Base-by-base conservation (phyloP, 2,113 vertebrate genomes). In the Boleophthalmus pectinirostris region DNA sequence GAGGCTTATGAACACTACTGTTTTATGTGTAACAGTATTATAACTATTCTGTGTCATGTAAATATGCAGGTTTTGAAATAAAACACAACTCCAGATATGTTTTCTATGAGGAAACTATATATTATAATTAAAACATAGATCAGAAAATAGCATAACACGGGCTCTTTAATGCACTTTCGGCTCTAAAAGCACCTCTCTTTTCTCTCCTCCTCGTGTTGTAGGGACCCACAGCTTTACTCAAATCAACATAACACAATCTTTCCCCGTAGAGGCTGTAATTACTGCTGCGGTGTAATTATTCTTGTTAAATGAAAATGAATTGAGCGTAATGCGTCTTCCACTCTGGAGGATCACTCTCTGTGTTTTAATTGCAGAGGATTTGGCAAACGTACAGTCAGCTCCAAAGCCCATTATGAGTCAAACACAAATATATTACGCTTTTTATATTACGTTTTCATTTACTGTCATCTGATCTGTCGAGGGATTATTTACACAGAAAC, bases 211-310 rank as follows among this genome's bases (percentile, higher is more conserved):
- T 8, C 16, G 9, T 25, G 13, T 33, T 29, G 15, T 3, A 15
- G 21, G 7, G 5, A 16, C 16, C 16, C 57, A 6, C 49, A 29
- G 13, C 18, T 60, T 77, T 58, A 53, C 66, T 53, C 38, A 70
- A 47, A 54, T 29, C 47, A 45, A 61, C 56, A 20, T 45, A 60
- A 79, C 1, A 7, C 66, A 7, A 46, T 15, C 35, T 29, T 74
- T 79, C 70, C 71, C 64, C 38, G 29, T 71, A 51, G 53, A 78
- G 2, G 10, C 24, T 77, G 21, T 85, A 73, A 87, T 87, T 74
- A 54, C 53, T 54, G 69, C 72, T 74, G 60, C 74, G 18, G 23
- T 70, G 67, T 87, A 79, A 85, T 86, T 78, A 73, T 53, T 64
- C 72, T 33, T 21, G 67, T 72, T 79, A 74, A 79, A 80, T 72